These are phyloP conservation scores for Diarsia mendica DNA, from an alignment of 2,888 invertebrate genomes.

Conservation along the genomic window DNA sequence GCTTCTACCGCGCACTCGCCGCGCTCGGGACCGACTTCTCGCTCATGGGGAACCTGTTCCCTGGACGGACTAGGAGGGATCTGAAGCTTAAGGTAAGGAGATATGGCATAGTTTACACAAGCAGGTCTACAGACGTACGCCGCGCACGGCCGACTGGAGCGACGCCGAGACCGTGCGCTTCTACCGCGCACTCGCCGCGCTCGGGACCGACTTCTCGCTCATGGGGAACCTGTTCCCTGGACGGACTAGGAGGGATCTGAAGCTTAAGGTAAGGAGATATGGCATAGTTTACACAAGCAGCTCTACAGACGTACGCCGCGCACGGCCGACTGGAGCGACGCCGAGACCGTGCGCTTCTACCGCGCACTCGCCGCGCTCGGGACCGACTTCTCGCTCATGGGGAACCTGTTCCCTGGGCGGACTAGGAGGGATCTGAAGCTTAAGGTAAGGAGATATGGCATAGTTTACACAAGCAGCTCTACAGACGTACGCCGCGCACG, in stretches of 20 bases:
- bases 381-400: slow-evolving; percentile 98
- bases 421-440: slow-evolving; percentile 95
- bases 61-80: slow-evolving; percentile 94
- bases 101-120: no score
- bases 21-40: slow-evolving; percentile 98
- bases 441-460: slow-evolving; percentile 87
- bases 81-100: slow-evolving; percentile 94
- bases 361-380: slow-evolving; percentile 96
- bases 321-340: slow-evolving; percentile 93
- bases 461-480: no score
- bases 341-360: slow-evolving; percentile 97
- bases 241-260: slow-evolving; percentile 95
- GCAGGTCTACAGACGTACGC: slow-evolving; percentile 92
- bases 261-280: slow-evolving; percentile 91
- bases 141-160: slow-evolving; percentile 94
- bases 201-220: slow-evolving; percentile 98
- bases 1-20: slow-evolving; percentile 97
- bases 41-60: slow-evolving; percentile 95
- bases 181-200: slow-evolving; percentile 96
- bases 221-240: slow-evolving; percentile 96
- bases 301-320: slow-evolving; percentile 92
- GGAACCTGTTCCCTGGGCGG: slow-evolving; percentile 94
- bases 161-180: slow-evolving; percentile 96
- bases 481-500: slow-evolving; percentile 92
- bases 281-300: no score